Evolutionary conservation across 2,113 vertebrate genomes (phyloP), one percentile per base, ranked within the genome.

Genomic region (Pleuronectes platessa): DNA sequence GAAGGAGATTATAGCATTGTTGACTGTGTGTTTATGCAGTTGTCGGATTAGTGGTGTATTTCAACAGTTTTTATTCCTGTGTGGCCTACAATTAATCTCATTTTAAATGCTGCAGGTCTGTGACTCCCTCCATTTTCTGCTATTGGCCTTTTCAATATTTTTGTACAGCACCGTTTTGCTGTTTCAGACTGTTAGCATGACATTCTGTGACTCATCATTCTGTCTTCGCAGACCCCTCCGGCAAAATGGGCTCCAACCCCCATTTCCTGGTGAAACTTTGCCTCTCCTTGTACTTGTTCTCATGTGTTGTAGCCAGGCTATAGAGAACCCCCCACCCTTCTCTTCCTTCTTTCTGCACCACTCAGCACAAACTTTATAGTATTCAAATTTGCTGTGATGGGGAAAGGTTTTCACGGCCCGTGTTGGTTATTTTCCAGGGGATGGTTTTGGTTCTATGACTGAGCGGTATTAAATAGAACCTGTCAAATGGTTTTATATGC

Each of bases 151-250:
- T 79, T 70, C 60, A 74, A 71, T 74, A 70, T 78, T 61, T 68
- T 69, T 81, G 71, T 68, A 14, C 58, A 86, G 74, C 68, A 68
- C 79, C n/a, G 76, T 86, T 80, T 83, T 90, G 83, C 82, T 82
- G 86, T 74, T 89, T 86, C 81, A 89, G 88, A 82, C 85, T 78
- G 82, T 87, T 83, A 83, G 78, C 83, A 86, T 91, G 90, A 90
- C 90, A 90, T 93, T 90, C 69, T 90, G 91, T 92, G 92, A 92
- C 92, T 93, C 92, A 91, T 93, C 92, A 92, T 89, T 93, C 87
- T 88, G 84, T 92, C 88, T 92, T 90, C 82, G 87, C 79, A 81
- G 90, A 90, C 86, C 91, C 91, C 90, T 90, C 82, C 53, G 81
- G 92, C 88, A 91, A 90, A 92, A 92, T 92, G 86, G 92, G 90